Conservation (phyloP, 2,888 invertebrate genomes). For the Agonopterix subpropinquella region DNA sequence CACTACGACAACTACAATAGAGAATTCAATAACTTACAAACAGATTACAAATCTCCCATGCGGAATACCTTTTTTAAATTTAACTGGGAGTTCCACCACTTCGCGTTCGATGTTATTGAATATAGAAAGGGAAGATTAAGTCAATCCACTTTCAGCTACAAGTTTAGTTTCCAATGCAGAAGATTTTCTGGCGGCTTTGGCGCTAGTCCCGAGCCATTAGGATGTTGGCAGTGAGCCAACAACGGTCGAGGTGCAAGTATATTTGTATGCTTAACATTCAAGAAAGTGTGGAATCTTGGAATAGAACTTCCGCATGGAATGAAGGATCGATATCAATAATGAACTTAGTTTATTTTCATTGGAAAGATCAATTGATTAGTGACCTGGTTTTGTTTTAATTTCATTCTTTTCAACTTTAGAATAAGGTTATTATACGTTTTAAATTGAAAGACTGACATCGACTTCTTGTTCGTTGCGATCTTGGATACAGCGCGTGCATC, state of each 20-base stretch:
- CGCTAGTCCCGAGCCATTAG: slow-evolving; percentile 62
- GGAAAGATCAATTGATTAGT: too few species aligned
- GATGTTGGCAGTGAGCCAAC: slow-evolving; percentile 60
- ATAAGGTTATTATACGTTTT: too few species aligned
- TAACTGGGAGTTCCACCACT: too few species aligned
- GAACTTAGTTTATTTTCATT: background rate
- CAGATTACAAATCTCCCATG: background rate
- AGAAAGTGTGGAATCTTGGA: slow-evolving; percentile 68
- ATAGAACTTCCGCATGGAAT: slow-evolving; percentile 58
- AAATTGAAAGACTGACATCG: too few species aligned
- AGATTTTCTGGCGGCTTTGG: slow-evolving; percentile 62
- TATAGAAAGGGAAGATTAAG: slow-evolving; percentile 35
- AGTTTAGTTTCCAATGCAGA: slow-evolving; percentile 59
- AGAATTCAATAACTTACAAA: too few species aligned
- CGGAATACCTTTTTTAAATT: too few species aligned
- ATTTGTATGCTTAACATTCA: slow-evolving; percentile 69
- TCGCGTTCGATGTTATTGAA: slow-evolving; percentile 7
- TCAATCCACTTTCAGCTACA: slow-evolving; percentile 53
- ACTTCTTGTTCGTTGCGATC: too few species aligned
- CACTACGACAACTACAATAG: too few species aligned
- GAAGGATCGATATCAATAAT: slow-evolving; percentile 28
- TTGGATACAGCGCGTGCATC: too few species aligned
- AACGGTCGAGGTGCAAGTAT: slow-evolving; percentile 59
- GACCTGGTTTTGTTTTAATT: too few species aligned
- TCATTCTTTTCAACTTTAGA: too few species aligned